These are phyloP conservation scores for Urocolius indicus DNA, from an alignment of 2,113 vertebrate genomes.

Conservation along the genomic window DNA sequence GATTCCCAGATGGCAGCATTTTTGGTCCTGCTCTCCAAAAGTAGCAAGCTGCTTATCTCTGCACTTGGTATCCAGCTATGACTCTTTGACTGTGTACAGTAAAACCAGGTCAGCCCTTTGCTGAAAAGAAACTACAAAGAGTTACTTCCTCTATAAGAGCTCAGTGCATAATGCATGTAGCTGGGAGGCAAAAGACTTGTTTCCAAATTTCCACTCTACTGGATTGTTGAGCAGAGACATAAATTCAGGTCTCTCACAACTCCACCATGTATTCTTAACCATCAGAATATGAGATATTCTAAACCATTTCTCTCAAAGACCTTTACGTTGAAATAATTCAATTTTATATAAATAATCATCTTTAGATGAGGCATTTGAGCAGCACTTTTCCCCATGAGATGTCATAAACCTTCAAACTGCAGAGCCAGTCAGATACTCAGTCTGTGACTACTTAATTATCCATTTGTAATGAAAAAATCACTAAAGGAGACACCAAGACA, in stretches of 20 bases:
- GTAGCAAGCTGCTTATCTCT: neutral
- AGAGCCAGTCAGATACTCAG: neutral
- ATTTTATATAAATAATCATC: neutral
- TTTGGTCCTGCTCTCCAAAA: neutral
- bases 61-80: neutral
- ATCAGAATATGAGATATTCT: neutral
- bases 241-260: neutral
- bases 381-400: neutral
- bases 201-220: neutral
- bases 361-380: neutral
- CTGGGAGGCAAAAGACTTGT: neutral
- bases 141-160: neutral
- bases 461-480: neutral
- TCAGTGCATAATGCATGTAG: neutral
- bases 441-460: neutral
- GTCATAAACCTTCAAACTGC: neutral
- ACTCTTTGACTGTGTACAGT: neutral
- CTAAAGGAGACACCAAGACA: neutral
- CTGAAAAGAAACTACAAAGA: constrained; percentile 2
- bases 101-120: neutral
- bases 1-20: neutral
- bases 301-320: neutral
- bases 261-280: neutral
- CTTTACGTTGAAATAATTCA: neutral
- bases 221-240: neutral